Percentiles rank a stretch among this genome's conserved stretches.
Conservation (phyloP, 2,888 invertebrate genomes). For the Gisinianus flammeolus region DNA sequence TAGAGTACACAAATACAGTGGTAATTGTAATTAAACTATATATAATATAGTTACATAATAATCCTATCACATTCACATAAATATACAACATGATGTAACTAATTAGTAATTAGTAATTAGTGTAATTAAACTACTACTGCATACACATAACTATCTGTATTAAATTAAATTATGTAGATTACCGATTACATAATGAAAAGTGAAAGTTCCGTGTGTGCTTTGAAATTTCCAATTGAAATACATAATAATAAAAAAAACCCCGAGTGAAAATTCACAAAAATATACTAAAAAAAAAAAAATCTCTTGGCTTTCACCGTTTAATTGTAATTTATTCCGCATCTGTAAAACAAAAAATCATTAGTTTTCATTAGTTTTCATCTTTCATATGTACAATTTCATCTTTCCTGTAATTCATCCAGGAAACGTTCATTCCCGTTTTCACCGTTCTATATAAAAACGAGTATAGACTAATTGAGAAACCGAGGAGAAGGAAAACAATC, state of each 20-base stretch:
- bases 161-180: background rate
- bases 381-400: too few species aligned
- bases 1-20: background rate
- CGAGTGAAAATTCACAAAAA: slow-evolving; percentile 10
- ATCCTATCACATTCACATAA: too few species aligned
- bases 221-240: slow-evolving; percentile 14
- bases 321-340: too few species aligned
- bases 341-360: background rate
- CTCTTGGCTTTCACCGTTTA: too few species aligned
- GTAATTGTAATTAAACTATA: background rate
- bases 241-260: background rate
- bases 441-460: too few species aligned
- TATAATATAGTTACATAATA: too few species aligned
- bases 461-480: too few species aligned
- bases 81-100: too few species aligned
- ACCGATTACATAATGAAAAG: background rate
- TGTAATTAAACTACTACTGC: too few species aligned
- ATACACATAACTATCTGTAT: background rate
- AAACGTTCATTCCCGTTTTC: too few species aligned
- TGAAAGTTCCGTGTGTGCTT: slow-evolving; percentile 14
- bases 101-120: background rate
- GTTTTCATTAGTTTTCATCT: background rate
- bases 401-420: background rate
- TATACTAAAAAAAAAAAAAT: too few species aligned
- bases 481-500: too few species aligned